Conservation (phyloP, 2,113 vertebrate species). For the Syngnathus scovelli region DNA sequence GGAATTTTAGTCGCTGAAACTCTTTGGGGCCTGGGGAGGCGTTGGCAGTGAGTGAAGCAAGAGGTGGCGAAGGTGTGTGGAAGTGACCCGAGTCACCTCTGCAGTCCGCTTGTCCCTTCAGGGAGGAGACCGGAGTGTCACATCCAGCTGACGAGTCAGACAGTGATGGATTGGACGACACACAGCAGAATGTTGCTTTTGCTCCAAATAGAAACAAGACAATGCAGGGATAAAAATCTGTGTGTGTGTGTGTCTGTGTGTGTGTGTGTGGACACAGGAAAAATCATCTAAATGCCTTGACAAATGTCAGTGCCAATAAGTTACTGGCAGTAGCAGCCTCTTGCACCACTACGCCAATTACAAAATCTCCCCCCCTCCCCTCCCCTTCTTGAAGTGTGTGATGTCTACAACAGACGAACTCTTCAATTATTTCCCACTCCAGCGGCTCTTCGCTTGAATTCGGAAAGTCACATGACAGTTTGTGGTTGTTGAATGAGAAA, state of each 20-base stretch:
- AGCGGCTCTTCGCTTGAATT: conserved; percentile 10
- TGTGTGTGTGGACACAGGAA: conserved; percentile 2
- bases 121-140: conserved; percentile 14
- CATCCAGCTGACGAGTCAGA: conserved; percentile 12
- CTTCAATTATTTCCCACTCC: conserved; percentile 6
- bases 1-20: background rate
- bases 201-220: conserved; percentile 19
- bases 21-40: conserved; percentile 11
- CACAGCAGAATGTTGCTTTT: conserved; percentile 10
- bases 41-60: conserved; percentile 7
- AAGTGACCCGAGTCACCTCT: conserved; percentile 21
- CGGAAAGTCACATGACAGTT: conserved; percentile 8
- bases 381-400: conserved; percentile 4
- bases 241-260: background rate
- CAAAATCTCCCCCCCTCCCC: background rate
- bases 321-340: conserved; percentile 14
- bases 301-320: conserved; percentile 10
- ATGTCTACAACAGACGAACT: conserved; percentile 2
- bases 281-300: conserved; percentile 7
- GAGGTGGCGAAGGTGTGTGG: conserved; percentile 10
- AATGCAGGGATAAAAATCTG: conserved; percentile 13
- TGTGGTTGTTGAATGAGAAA: background rate
- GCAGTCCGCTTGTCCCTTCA: background rate
- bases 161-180: conserved; percentile 22
- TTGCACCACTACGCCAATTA: conserved; percentile 3